Base-by-base conservation (phyloP, 2,888 invertebrate species). In the Macrosoma leucophasiata region DNA sequence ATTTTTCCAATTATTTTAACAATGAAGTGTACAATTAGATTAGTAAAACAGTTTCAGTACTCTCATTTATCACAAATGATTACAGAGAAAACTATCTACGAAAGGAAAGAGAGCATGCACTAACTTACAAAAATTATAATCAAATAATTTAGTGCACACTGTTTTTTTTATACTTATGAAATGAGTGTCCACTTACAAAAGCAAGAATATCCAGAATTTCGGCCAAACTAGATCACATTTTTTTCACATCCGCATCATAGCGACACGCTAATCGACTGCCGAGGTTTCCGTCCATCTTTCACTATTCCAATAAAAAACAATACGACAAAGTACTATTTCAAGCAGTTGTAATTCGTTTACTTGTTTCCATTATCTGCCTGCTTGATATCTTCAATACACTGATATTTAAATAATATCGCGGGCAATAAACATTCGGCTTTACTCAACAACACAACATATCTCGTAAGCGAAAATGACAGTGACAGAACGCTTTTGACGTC, bases 261-360 rank as follows among this genome's bases (percentile, higher is more conserved):
- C 51, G 54, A 64, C 50, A 56, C 61, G 55, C 54, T 62, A 66
- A 66, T 59, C 53, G 57, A 66, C 57, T 63, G 58, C 49, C 50
- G 51, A 60, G 63, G 70, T 69, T 67, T 68, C 55, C 58, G 60
- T 62, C 53, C 67, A 70, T 75, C 66, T 72, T 75, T 70, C 69
- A 75, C 68, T 58, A 50, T 54, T 41, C 34, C n/a, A 44, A 43
- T 40, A 36, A 46, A 41, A 45, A 45, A 38, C 38, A 36, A 38
- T 31, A 37, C 25, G 33, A 33, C 25, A 13, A 24, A 29, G n/a
- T 20, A 27, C 1, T 12, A 29, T 14, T 13, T n/a, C 13, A 25
- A 9, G 12, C 17, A 8, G 19, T 4, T 19, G 13, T 17, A n/a
- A n/a, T n/a, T n/a, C n/a, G n/a, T n/a, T n/a, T n/a, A n/a, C n/a